phyloP scores from a whole-genome alignment of 1,140 invertebrate genomes.

The Drosophila auraria region DNA sequence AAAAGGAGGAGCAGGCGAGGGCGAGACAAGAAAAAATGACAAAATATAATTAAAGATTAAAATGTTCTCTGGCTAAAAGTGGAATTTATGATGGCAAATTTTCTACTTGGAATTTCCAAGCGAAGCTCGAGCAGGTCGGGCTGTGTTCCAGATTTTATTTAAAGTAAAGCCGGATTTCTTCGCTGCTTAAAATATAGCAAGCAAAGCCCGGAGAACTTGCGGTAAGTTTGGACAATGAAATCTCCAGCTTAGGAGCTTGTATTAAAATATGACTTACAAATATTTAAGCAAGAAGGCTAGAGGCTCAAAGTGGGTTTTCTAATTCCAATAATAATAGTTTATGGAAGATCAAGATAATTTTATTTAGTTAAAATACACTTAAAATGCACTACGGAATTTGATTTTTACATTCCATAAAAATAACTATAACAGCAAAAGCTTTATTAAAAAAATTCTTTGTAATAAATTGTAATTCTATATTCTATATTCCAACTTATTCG shows the following conservation, averaged over 20 bases:
- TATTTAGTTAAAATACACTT: no score
- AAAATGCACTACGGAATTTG: no score
- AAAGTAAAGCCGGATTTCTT: neutral
- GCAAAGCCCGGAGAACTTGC: neutral
- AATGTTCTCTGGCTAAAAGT: conserved; percentile 40
- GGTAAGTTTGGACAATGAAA: neutral
- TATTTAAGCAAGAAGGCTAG: neutral
- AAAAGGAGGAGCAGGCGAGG: neutral
- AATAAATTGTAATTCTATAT: no score
- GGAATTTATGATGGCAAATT: conserved; percentile 36
- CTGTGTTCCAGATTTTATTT: neutral
- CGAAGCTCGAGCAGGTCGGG: neutral
- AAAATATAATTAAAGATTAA: conserved; percentile 73
- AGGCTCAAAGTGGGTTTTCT: no score
- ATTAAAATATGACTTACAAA: no score
- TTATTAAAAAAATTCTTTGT: no score
- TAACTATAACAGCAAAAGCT: no score
- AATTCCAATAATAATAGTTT: no score
- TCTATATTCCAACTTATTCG: no score
- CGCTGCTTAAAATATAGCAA: neutral
- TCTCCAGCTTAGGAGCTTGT: neutral
- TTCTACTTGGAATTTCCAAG: neutral
- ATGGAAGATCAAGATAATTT: no score
- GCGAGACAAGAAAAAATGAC: conserved; percentile 36
- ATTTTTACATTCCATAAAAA: no score